Conservation (phyloP, 2,888 invertebrate genomes). For the Drosophila ezoana region DNA sequence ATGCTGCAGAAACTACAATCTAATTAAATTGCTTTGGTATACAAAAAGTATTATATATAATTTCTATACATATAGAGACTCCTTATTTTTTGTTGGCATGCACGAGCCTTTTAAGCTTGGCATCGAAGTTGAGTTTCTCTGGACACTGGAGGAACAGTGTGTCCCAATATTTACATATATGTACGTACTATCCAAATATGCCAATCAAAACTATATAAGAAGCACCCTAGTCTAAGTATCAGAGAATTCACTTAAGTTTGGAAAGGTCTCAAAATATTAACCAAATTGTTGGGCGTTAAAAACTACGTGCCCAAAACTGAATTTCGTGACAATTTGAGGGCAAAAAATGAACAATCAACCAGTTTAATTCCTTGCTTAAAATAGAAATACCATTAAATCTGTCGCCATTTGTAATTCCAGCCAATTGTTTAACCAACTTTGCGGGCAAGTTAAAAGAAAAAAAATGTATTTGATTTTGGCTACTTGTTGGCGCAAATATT, state of each 20-base stretch:
- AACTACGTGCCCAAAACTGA: neutral
- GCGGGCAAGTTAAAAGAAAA: neutral
- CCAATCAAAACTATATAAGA: too few species aligned
- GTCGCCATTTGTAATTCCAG: neutral
- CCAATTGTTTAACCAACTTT: slow-evolving; percentile 34
- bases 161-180: too few species aligned
- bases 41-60: too few species aligned
- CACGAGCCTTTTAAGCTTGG: too few species aligned
- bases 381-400: slow-evolving; percentile 16
- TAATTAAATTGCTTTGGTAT: slow-evolving; percentile 9
- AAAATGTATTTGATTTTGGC: slow-evolving; percentile 22
- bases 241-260: too few species aligned
- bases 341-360: neutral
- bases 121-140: too few species aligned
- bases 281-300: too few species aligned
- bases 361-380: neutral
- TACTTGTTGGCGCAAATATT: slow-evolving; percentile 29
- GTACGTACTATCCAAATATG: too few species aligned
- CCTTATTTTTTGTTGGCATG: too few species aligned
- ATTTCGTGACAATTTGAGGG: neutral
- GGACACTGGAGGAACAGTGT: too few species aligned
- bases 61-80: neutral
- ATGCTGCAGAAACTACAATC: slow-evolving; percentile 11
- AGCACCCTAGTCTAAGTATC: too few species aligned
- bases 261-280: too few species aligned